A percentile compares a stretch with the other conserved stretches of the same genome.
Evolutionary conservation across 2,113 vertebrate genomes (phyloP).

Genomic region (Caranx melampygus): DNA sequence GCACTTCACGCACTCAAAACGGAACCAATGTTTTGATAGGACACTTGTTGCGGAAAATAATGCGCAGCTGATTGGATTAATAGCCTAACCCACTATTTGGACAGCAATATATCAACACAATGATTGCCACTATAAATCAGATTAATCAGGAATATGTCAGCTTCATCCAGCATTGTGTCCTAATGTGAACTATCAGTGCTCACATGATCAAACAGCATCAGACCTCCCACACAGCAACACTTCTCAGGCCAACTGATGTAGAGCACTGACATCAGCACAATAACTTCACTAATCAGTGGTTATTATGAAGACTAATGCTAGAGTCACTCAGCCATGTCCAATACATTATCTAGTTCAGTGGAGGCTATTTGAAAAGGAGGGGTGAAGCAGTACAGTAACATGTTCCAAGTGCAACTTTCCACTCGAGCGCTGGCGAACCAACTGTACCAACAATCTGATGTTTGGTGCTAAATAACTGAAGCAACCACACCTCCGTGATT

Average conservation of each 20-base stretch:
- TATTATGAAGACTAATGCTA: conserved; percentile 61
- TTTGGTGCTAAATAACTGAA: neutral
- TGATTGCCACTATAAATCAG: conserved; percentile 73
- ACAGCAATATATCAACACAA: conserved; percentile 61
- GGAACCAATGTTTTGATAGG: conserved; percentile 47
- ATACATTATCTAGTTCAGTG: conserved; percentile 58
- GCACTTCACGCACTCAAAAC: conserved; percentile 17
- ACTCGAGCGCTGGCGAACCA: neutral
- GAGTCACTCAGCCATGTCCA: conserved; percentile 52
- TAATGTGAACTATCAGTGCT: conserved; percentile 48
- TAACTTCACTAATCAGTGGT: conserved; percentile 62
- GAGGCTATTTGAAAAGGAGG: conserved; percentile 28
- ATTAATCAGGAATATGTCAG: conserved; percentile 61
- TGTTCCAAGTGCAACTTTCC: conserved; percentile 35
- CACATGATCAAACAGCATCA: conserved; percentile 51
- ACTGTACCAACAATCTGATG: conserved; percentile 6
- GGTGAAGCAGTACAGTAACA: conserved; percentile 34
- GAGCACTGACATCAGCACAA: conserved; percentile 64
- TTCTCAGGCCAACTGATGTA: conserved; percentile 44
- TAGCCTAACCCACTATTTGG: conserved; percentile 44
- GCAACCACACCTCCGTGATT: neutral
- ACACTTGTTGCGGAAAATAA: conserved; percentile 58
- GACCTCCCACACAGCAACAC: conserved; percentile 69
- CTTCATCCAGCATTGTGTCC: conserved; percentile 43
- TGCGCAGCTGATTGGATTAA: conserved; percentile 61